Conservation (phyloP, 2,797 vertebrate species). For the Lithobates sylvaticus region DNA sequence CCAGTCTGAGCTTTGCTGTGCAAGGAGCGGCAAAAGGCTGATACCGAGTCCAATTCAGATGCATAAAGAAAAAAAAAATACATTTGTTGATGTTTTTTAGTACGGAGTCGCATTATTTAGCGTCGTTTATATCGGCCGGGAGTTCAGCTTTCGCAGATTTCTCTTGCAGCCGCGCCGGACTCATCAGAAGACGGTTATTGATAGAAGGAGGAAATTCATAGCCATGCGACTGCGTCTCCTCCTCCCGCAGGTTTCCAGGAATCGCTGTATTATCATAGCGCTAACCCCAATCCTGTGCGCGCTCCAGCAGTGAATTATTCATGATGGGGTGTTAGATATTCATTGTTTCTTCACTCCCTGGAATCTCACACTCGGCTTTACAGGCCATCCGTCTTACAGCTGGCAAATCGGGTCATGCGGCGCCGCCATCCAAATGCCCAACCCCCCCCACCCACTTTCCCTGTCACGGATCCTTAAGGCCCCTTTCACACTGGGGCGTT, state of each 20-base stretch:
- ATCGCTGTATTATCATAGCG: neutral
- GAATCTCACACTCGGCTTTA: neutral
- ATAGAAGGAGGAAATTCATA: neutral
- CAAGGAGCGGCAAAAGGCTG: too few species aligned
- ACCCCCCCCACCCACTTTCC: neutral
- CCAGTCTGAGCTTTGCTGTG: too few species aligned
- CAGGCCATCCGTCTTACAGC: constrained; percentile 9
- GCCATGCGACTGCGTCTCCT: neutral
- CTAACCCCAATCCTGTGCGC: constrained; percentile 6
- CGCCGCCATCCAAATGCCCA: neutral
- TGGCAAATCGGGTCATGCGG: constrained; percentile 18
- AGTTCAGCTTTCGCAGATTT: too few species aligned
- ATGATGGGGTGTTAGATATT: constrained; percentile 30
- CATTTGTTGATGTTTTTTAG: too few species aligned
- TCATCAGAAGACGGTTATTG: neutral
- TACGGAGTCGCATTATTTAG: too few species aligned
- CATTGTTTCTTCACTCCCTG: constrained; percentile 9
- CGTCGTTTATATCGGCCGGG: too few species aligned
- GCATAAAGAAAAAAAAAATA: too few species aligned
- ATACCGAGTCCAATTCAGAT: too few species aligned
- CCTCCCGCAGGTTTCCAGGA: too few species aligned
- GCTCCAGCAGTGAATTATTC: constrained; percentile 21
- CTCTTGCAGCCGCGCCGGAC: too few species aligned
- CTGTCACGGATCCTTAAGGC: neutral
- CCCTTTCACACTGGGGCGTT: too few species aligned